These are phyloP conservation scores for Eretmochelys imbricata DNA, from an alignment of 2,113 vertebrate genomes.

Conservation along the genomic window DNA sequence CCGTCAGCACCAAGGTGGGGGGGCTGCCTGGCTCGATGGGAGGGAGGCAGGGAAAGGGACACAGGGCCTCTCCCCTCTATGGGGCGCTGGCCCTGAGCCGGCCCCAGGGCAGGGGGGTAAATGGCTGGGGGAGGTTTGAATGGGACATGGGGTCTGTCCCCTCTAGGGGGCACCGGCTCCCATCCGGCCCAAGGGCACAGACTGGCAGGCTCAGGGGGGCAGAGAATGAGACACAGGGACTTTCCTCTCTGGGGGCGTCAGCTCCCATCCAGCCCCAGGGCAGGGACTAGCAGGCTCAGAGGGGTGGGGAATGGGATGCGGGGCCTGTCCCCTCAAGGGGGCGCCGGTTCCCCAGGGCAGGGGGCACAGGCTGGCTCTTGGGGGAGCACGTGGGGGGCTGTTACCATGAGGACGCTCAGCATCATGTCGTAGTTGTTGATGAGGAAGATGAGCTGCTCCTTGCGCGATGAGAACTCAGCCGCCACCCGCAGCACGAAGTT, in stretches of 20 bases:
- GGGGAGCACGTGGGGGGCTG: accelerated
- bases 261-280: no score
- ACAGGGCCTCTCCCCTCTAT: not conserved
- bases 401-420: conserved; percentile 92
- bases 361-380: not conserved
- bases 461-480: conserved; percentile 91
- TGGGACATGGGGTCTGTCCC: not conserved
- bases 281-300: no score
- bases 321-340: no score
- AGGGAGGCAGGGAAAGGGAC: not conserved
- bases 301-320: no score
- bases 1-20: no score
- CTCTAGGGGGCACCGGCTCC: no score
- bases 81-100: not conserved
- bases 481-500: conserved; percentile 95
- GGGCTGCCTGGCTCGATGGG: not conserved
- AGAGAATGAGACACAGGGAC: not conserved
- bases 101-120: not conserved
- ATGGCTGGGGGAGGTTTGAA: not conserved
- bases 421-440: conserved; percentile 98
- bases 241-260: no score
- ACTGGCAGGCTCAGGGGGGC: no score
- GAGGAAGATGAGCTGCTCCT: conserved; percentile 94
- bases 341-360: not conserved
- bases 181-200: no score